Conservation (phyloP, 2,888 invertebrate species). For the Conistra vaccinii region DNA sequence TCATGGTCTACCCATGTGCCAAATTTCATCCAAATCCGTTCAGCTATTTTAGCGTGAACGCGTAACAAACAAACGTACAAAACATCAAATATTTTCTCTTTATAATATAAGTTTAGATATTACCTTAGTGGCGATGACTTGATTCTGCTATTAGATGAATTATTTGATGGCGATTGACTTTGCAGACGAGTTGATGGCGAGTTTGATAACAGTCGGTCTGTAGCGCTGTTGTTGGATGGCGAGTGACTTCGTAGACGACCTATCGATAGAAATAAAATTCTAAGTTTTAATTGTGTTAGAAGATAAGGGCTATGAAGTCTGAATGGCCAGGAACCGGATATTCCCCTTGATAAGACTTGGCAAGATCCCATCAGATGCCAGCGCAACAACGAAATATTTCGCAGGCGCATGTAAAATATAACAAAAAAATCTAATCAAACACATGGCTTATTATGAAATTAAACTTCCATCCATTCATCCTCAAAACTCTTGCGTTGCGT, state of each 20-base stretch:
- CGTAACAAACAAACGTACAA: too few relatives aligned
- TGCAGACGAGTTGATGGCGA: conserved; percentile 81
- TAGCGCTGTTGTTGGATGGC: conserved; percentile 83
- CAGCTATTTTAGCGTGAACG: background rate
- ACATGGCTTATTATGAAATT: too few relatives aligned
- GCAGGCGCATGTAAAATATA: too few relatives aligned
- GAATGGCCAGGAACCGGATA: background rate
- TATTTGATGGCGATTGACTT: conserved; percentile 85
- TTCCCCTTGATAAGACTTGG: background rate
- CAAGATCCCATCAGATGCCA: too few relatives aligned
- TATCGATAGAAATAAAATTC: conserved; percentile 51
- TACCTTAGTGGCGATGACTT: conserved; percentile 86
- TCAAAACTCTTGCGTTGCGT: too few relatives aligned
- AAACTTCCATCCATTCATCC: too few relatives aligned
- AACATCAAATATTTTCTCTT: too few relatives aligned
- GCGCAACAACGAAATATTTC: too few relatives aligned
- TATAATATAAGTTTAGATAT: conserved; percentile 5
- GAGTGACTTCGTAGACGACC: conserved; percentile 86
- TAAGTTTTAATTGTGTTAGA: background rate
- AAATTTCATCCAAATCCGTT: background rate
- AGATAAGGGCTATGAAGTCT: background rate
- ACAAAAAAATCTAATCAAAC: too few relatives aligned
- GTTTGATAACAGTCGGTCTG: conserved; percentile 79
- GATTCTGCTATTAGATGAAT: conserved; percentile 81
- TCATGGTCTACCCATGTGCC: background rate